Evolutionary conservation across 2,797 vertebrate species (phyloP).

Genomic region (Acanthurus tractus): DNA sequence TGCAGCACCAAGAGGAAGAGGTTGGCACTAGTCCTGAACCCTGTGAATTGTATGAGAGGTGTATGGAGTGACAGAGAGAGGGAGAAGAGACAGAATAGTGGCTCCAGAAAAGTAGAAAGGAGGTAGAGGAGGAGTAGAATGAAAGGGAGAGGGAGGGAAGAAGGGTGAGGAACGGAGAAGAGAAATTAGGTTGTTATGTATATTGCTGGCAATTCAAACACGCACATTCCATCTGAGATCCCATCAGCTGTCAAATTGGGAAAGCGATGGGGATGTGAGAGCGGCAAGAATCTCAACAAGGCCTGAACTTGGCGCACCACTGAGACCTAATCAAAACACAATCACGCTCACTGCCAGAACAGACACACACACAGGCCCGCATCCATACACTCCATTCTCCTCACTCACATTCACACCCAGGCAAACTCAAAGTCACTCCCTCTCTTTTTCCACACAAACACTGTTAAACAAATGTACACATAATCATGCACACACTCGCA

Average conservation of each 20-base stretch:
- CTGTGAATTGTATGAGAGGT: conserved; percentile 41
- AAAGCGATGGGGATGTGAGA: conserved; percentile 82
- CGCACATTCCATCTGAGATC: conserved; percentile 92
- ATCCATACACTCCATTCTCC: conserved; percentile 60
- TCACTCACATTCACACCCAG: conserved; percentile 55
- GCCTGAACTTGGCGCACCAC: conserved; percentile 76
- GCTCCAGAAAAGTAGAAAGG: conserved; percentile 58
- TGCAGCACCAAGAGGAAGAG: conserved; percentile 23
- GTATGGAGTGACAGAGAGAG: conserved; percentile 33
- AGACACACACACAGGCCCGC: conserved; percentile 57
- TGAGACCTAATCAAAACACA: conserved; percentile 87
- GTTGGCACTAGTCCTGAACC: conserved; percentile 48
- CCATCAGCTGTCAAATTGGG: conserved; percentile 93
- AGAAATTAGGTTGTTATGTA: conserved; percentile 91
- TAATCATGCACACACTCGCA: conserved; percentile 71
- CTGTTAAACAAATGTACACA: conserved; percentile 72
- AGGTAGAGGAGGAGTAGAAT: conserved; percentile 43
- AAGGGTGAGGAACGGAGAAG: conserved; percentile 66
- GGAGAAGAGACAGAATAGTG: conserved; percentile 45
- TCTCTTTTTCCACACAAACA: conserved; percentile 58
- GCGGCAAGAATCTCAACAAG: conserved; percentile 80
- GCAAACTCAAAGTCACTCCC: conserved; percentile 57
- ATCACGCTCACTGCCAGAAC: conserved; percentile 81
- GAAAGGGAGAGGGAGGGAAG: conserved; percentile 39
- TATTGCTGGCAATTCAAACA: conserved; percentile 91